Evolutionary conservation across 2,888 invertebrate genomes (phyloP).

Genomic region (Sesamia inferens): DNA sequence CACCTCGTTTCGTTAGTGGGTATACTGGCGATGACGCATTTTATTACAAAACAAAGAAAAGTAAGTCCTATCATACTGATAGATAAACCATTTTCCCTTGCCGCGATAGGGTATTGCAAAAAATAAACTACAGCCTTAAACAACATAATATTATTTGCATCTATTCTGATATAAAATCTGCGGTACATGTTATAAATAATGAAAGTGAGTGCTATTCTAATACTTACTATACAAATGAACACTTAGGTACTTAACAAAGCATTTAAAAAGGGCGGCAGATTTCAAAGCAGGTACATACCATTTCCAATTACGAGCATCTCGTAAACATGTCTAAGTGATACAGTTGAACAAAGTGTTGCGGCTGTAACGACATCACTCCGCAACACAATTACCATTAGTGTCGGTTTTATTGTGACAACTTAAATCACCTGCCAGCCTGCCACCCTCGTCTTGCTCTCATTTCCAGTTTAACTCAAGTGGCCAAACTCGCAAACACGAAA

Average conservation of each 20-base stretch:
- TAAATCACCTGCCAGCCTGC: constrained; percentile 70
- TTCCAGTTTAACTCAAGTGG: constrained; percentile 60
- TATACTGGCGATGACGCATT: constrained; percentile 46
- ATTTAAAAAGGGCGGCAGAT: constrained; percentile 25
- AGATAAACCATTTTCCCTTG: constrained; percentile 23
- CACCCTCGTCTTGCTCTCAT: constrained; percentile 66
- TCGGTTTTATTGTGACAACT: constrained; percentile 71
- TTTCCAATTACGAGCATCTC: constrained; percentile 56
- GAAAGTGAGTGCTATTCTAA: not conserved
- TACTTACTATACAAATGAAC: not conserved
- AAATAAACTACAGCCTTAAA: not conserved
- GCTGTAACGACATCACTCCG: constrained; percentile 65
- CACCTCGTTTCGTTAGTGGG: constrained; percentile 68
- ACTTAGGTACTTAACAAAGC: constrained; percentile 1
- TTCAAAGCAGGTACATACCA: constrained; percentile 37
- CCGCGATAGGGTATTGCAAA: not conserved
- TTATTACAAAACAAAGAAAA: constrained; percentile 39
- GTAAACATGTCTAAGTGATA: constrained; percentile 62
- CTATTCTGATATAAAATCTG: not conserved
- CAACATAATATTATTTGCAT: constrained; percentile 13
- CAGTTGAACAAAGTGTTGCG: constrained; percentile 61
- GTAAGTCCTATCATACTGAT: not conserved
- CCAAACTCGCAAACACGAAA: constrained; percentile 49
- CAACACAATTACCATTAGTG: constrained; percentile 73
- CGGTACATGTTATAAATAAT: not conserved